Percentiles rank a stretch among this genome's conserved stretches.
Evolutionary conservation across 2,888 invertebrate genomes (phyloP).

Genomic region (Eucera pruinosa): DNA sequence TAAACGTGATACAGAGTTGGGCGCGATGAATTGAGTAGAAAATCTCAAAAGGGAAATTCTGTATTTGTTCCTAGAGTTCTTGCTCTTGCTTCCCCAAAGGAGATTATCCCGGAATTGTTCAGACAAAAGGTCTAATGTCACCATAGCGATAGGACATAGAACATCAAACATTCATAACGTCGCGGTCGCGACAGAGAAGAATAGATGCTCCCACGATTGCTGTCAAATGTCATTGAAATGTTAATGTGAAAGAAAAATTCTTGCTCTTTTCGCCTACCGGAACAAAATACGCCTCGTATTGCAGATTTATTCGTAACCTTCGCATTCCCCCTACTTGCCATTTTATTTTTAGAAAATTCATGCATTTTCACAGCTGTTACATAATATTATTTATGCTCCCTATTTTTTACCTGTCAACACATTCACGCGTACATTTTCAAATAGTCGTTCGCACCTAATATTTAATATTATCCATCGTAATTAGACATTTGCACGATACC

Average conservation of each 20-base stretch:
- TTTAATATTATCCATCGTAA: too few relatives aligned
- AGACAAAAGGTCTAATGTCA: conserved; percentile 40
- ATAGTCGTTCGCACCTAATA: too few relatives aligned
- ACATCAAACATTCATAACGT: conserved; percentile 25
- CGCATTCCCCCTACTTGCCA: too few relatives aligned
- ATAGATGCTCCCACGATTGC: neutral
- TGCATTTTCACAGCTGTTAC: neutral
- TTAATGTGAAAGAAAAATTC: conserved; percentile 34
- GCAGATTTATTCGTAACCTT: neutral
- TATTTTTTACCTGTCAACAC: too few relatives aligned
- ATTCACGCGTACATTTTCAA: too few relatives aligned
- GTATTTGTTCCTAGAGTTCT: neutral
- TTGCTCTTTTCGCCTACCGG: neutral
- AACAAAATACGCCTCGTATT: neutral
- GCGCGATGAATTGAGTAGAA: neutral
- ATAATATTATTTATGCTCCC: too few relatives aligned
- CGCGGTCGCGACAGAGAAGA: neutral
- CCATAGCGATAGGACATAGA: neutral
- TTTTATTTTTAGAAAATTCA: too few relatives aligned
- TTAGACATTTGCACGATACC: too few relatives aligned
- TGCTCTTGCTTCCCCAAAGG: neutral
- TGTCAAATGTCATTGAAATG: conserved; percentile 53
- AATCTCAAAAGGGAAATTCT: neutral
- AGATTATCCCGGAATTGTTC: conserved; percentile 2
- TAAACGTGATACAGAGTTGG: neutral